Conservation (phyloP, 2,113 vertebrate genomes). For the Ciconia maguari region DNA sequence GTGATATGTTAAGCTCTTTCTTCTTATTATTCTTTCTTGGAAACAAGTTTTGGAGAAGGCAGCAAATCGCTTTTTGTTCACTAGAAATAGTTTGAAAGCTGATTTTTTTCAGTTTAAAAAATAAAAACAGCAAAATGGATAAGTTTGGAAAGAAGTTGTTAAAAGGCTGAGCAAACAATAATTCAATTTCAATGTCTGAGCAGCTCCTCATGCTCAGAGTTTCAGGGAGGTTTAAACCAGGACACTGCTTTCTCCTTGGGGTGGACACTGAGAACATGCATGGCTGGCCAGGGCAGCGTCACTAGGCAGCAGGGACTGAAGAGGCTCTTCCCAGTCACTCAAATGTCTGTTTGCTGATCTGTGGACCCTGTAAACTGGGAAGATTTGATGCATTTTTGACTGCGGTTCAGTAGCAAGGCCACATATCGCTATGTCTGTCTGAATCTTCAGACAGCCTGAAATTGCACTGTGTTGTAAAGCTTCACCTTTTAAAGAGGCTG, state of each 20-base stretch:
- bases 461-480: neutral
- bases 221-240: neutral
- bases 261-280: rapidly evolving
- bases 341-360: neutral
- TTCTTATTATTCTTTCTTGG: neutral
- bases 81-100: neutral
- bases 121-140: neutral
- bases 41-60: neutral
- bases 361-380: neutral
- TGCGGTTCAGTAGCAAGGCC: neutral
- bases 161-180: neutral
- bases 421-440: neutral
- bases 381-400: neutral
- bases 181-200: neutral
- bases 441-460: neutral
- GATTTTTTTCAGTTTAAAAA: neutral
- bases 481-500: neutral
- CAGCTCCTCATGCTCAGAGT: neutral
- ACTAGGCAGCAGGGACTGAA: rapidly evolving
- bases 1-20: neutral
- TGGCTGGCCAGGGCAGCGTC: neutral
- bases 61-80: neutral
- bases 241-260: neutral
- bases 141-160: neutral
- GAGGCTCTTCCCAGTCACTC: neutral